A percentile compares a stretch with the other conserved stretches of the same genome.
Conservation (phyloP, 1,140 invertebrate genomes). For the Orchesella cincta region DNA sequence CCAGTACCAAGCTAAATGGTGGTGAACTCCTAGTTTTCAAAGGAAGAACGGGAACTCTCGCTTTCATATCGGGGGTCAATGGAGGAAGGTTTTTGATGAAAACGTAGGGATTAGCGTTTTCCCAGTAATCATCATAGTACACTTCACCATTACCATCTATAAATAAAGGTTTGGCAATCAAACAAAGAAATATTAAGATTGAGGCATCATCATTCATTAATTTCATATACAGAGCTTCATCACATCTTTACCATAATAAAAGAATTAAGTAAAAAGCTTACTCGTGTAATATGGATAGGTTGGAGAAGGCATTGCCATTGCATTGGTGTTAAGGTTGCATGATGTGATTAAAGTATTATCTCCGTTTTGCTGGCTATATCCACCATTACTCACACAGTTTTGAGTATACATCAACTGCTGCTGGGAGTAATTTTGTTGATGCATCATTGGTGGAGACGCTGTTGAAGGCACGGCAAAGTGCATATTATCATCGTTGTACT, state of each 20-base stretch:
- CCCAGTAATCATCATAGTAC: conserved; percentile 69
- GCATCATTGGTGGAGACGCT: background rate
- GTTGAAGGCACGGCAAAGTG: conserved; percentile 18
- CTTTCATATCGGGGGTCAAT: conserved; percentile 79
- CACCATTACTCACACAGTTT: background rate
- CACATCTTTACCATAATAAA: no score
- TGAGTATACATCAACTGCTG: conserved; percentile 11
- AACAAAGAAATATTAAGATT: background rate
- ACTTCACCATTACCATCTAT: conserved; percentile 61
- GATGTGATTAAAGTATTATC: conserved; percentile 33
- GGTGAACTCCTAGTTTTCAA: conserved; percentile 90
- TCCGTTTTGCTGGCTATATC: conserved; percentile 19
- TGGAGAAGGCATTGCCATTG: conserved; percentile 25
- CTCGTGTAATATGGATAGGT: conserved; percentile 45
- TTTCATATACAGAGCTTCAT: no score
- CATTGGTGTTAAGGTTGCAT: conserved; percentile 28
- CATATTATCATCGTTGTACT: conserved; percentile 23
- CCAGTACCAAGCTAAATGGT: conserved; percentile 87
- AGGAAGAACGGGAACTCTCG: conserved; percentile 84
- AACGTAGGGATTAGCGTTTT: conserved; percentile 82
- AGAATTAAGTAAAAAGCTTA: conserved; percentile 28
- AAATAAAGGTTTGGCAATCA: conserved; percentile 52
- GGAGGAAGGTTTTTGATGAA: conserved; percentile 93
- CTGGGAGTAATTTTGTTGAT: background rate
- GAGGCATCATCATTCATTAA: background rate